Conservation (phyloP, 2,113 vertebrate species). For the Stomatorhinus ivindoensis region DNA sequence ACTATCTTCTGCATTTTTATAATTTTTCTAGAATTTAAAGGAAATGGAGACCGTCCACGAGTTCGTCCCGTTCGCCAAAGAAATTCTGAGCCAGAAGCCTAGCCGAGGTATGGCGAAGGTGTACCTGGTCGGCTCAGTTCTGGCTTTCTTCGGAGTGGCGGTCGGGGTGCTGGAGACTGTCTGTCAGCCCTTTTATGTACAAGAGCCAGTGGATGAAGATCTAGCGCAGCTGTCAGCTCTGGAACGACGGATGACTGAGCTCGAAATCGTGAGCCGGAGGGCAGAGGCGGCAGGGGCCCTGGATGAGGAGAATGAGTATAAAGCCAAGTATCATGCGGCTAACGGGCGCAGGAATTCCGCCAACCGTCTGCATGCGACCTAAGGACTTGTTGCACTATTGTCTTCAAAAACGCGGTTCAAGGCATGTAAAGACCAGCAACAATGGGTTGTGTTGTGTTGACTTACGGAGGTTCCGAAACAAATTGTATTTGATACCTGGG, state of each 20-base stretch:
- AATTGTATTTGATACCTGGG: neutral
- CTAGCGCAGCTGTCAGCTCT: constrained; percentile 8
- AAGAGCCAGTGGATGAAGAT: constrained; percentile 42
- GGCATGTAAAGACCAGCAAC: neutral
- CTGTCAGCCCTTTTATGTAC: constrained; percentile 63
- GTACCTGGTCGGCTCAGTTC: constrained; percentile 75
- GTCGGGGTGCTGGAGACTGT: constrained; percentile 70
- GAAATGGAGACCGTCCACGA: constrained; percentile 72
- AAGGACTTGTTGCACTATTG: neutral
- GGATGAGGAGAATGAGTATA: constrained; percentile 22
- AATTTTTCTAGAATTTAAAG: neutral
- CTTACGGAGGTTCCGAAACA: neutral
- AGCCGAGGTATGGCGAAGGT: constrained; percentile 71
- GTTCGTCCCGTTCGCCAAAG: constrained; percentile 76
- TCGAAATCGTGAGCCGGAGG: neutral
- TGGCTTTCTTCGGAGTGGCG: constrained; percentile 70
- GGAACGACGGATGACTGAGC: neutral
- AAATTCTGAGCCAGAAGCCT: constrained; percentile 70
- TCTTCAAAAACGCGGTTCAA: neutral
- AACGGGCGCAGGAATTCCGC: constrained; percentile 35
- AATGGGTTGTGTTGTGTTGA: neutral
- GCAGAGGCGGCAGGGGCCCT: neutral
- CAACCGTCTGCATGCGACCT: constrained; percentile 59
- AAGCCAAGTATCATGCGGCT: neutral
- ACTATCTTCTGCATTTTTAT: neutral